Evolutionary conservation across 30 jellyfish, hydroid and myxozoan genomes (phyloP).

Genomic region (Hydra vulgaris): DNA sequence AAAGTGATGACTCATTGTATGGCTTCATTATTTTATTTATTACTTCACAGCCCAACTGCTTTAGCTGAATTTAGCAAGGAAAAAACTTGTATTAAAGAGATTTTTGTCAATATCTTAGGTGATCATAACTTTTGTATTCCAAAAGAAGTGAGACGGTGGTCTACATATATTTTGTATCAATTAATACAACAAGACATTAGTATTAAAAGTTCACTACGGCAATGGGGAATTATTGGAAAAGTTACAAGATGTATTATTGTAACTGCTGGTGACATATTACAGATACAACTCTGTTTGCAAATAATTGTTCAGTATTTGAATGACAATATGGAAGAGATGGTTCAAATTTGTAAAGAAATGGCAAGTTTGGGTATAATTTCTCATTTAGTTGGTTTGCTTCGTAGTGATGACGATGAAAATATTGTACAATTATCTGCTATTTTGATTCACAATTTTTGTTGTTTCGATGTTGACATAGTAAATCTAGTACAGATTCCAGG

Average conservation of each 20-base stretch:
- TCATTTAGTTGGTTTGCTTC: conserved; percentile 60
- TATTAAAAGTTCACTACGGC: conserved; percentile 41
- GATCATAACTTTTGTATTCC: conserved; percentile 48
- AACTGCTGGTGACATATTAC: conserved; percentile 61
- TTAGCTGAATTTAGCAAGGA: conserved; percentile 27
- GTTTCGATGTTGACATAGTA: conserved; percentile 19
- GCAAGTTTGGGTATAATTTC: conserved; percentile 60
- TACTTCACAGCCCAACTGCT: conserved; percentile 21
- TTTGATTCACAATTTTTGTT: conserved; percentile 58
- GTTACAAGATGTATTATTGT: conserved; percentile 42
- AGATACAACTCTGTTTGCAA: conserved; percentile 59
- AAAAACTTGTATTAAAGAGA: conserved; percentile 28
- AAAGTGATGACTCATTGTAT: conserved; percentile 34
- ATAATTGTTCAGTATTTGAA: conserved; percentile 60
- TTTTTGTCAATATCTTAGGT: conserved; percentile 43
- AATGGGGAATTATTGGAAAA: conserved; percentile 52
- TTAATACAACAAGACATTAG: conserved; percentile 38
- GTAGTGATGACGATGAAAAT: conserved; percentile 71
- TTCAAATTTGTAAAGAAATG: conserved; percentile 61
- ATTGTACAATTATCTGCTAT: conserved; percentile 62
- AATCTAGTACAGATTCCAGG: conserved; percentile 53
- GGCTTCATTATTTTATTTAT: conserved; percentile 47
- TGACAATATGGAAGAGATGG: conserved; percentile 51
- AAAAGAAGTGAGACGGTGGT: conserved; percentile 39
- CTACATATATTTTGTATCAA: conserved; percentile 45